Conservation (phyloP, 2,888 invertebrate species). For the Metopia argyrocephala region DNA sequence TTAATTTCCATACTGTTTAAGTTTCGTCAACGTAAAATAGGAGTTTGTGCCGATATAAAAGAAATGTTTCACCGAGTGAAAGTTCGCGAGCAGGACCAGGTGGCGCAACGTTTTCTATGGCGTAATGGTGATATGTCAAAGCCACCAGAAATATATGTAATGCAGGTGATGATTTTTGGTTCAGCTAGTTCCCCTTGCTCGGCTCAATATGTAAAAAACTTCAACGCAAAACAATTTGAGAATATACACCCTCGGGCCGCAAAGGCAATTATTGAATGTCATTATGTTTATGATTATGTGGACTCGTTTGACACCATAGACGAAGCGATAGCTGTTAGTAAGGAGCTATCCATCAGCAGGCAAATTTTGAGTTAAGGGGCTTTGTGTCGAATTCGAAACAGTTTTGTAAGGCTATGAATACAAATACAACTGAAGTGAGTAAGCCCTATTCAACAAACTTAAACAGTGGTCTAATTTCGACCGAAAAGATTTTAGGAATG, state of each 20-base stretch:
- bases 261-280: constrained; percentile 48
- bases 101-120: constrained; percentile 27
- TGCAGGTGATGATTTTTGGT: constrained; percentile 54
- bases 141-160: constrained; percentile 40
- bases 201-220: constrained; percentile 51
- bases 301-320: constrained; percentile 50
- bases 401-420: too few species aligned
- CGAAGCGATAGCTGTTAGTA: constrained; percentile 45
- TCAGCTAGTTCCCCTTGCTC: constrained; percentile 57
- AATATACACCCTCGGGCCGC: constrained; percentile 37
- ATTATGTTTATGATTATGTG: constrained; percentile 44
- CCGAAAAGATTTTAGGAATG: too few species aligned
- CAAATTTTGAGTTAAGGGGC: too few species aligned
- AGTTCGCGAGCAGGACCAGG: constrained; percentile 7
- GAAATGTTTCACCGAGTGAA: constrained; percentile 13
- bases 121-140: constrained; percentile 27
- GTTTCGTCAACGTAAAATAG: constrained; percentile 19
- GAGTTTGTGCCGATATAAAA: constrained; percentile 23
- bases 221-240: constrained; percentile 42
- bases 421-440: too few species aligned
- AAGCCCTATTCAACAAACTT: too few species aligned
- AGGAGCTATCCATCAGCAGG: too few species aligned
- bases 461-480: too few species aligned
- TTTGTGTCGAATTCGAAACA: too few species aligned
- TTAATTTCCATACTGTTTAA: constrained; percentile 48